A percentile compares a stretch with the other conserved stretches of the same genome.
Conservation (phyloP, 2,888 invertebrate genomes). For the Linnaemya vulpina region DNA sequence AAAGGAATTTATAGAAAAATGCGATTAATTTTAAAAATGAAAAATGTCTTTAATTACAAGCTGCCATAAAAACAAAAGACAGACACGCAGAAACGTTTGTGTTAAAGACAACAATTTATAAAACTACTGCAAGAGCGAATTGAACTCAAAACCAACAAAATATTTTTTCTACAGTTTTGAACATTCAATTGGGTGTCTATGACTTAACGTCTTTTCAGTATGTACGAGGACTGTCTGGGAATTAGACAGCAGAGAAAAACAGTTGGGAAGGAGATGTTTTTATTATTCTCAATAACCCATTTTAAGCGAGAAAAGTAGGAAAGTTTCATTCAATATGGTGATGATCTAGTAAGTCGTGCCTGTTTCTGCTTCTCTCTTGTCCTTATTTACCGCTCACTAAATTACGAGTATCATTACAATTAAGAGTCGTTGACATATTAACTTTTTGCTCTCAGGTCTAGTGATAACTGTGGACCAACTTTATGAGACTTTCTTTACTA, state of each 20-base stretch:
- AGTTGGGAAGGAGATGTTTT: too few relatives aligned
- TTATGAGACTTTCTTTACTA: too few relatives aligned
- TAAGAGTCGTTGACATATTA: too few relatives aligned
- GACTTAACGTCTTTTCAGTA: not conserved
- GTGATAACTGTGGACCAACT: too few relatives aligned
- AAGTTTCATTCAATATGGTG: too few relatives aligned
- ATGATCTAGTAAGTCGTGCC: too few relatives aligned
- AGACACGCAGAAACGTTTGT: conserved; percentile 40
- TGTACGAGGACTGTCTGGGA: not conserved
- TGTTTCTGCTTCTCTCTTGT: too few relatives aligned
- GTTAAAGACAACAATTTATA: conserved; percentile 38
- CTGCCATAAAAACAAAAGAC: conserved; percentile 33
- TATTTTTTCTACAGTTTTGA: conserved; percentile 11
- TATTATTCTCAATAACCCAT: too few relatives aligned
- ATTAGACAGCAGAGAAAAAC: not conserved
- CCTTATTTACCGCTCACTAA: too few relatives aligned
- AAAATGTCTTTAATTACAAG: conserved; percentile 69
- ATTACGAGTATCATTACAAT: too few relatives aligned
- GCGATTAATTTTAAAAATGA: conserved; percentile 66
- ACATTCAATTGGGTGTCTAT: conserved; percentile 2
- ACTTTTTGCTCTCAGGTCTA: too few relatives aligned
- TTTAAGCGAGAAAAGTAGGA: too few relatives aligned
- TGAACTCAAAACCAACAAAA: conserved; percentile 45
- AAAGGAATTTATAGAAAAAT: conserved; percentile 49
- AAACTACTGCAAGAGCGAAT: conserved; percentile 54